Evolutionary conservation across 2,113 vertebrate genomes (phyloP).

Genomic region (Sapajus apella): DNA sequence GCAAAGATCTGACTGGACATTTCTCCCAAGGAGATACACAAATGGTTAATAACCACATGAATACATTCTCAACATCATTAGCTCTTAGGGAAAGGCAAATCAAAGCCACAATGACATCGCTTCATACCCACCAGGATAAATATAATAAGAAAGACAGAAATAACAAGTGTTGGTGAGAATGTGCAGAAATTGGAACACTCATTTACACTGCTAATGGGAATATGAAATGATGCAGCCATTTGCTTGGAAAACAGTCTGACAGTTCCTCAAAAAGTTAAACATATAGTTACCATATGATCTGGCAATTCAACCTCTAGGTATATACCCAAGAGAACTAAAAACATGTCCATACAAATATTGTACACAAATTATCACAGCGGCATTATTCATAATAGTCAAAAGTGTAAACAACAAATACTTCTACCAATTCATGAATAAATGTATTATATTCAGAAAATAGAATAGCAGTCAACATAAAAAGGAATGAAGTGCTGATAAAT

Average conservation of each 20-base stretch:
- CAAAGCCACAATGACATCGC: not conserved
- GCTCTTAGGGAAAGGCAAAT: not conserved
- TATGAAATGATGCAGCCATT: not conserved
- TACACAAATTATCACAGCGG: not conserved
- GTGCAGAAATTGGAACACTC: not conserved
- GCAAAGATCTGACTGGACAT: not conserved
- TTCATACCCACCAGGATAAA: not conserved
- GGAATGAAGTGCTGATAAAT: not conserved
- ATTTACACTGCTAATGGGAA: not conserved
- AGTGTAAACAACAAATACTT: not conserved
- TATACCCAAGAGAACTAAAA: conserved; percentile 23
- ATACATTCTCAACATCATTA: not conserved
- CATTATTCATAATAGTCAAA: not conserved
- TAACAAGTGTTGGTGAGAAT: not conserved
- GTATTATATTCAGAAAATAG: not conserved
- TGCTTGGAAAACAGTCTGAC: not conserved
- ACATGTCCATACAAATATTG: not conserved
- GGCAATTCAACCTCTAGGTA: not conserved
- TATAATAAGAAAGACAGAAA: not conserved
- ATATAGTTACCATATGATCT: not conserved
- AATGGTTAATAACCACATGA: not conserved
- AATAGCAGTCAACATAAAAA: not conserved
- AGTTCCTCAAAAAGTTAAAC: conserved; percentile 20
- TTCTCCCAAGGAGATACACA: not conserved
- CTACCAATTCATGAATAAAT: not conserved